These are phyloP conservation scores for Oreotrochilus melanogaster DNA, from an alignment of 2,113 vertebrate species.

Conservation along the genomic window DNA sequence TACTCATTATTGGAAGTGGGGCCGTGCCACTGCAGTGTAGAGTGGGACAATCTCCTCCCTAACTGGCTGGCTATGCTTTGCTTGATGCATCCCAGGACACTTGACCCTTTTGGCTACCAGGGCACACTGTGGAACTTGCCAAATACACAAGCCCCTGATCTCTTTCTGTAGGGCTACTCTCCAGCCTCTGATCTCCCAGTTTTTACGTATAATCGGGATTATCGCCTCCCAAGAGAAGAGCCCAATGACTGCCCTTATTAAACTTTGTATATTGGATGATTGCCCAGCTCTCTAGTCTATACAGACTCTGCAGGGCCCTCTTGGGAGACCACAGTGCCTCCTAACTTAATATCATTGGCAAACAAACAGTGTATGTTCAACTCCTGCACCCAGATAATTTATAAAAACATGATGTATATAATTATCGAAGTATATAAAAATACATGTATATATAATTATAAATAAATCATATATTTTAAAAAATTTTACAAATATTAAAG, in stretches of 20 bases:
- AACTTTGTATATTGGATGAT: not conserved
- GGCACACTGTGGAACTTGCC: not conserved
- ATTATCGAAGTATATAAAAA: no score
- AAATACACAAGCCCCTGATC: not conserved
- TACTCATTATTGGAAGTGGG: not conserved
- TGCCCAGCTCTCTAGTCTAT: not conserved
- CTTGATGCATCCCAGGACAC: not conserved
- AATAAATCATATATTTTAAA: no score
- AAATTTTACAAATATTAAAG: not conserved
- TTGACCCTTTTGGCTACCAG: no score
- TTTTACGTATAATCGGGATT: not conserved
- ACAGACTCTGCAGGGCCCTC: not conserved
- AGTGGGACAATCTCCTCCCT: not conserved
- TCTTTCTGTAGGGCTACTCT: not conserved
- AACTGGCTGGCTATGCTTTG: not conserved
- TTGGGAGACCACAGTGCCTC: not conserved
- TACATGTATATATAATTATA: no score
- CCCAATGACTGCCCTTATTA: not conserved
- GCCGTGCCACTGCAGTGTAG: no score
- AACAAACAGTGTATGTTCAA: not conserved
- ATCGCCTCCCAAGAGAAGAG: not conserved
- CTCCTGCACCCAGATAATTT: not conserved
- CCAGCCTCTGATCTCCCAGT: rapidly evolving
- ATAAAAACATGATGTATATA: not conserved
- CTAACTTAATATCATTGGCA: not conserved